Evolutionary conservation across 2,113 vertebrate species (phyloP), one percentile per base, ranked within the genome.

Genomic region (Pimephales promelas): DNA sequence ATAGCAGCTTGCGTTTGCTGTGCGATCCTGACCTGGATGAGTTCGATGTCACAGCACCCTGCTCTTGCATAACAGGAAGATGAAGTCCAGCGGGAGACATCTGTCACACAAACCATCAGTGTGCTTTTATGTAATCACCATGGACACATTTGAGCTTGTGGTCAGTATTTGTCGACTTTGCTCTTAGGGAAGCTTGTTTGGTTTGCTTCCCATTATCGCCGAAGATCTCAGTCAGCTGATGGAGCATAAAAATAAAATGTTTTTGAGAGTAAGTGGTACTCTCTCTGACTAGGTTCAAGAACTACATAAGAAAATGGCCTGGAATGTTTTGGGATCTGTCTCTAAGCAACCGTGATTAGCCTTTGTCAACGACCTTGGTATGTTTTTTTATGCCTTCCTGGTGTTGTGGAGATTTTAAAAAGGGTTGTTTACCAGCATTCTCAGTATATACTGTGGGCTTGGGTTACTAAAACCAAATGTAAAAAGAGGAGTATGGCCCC

Each of bases 81-180:
- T 76, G 64, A 73, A 57, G 83, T 87, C 57, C 74, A 85, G 47
- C 36, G 80, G 82, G 81, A 86, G 81, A 87, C 82, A 84, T 87
- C 71, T 84, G 78, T 81, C 70, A 70, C 83, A 72, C 68, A 74
- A 66, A 83, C 70, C 71, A 56, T 68, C 47, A 47, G 59, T 14
- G 73, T 68, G 73, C 57, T 73, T 87, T 79, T 85, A 78, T 71
- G 54, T 79, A 87, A 87, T 79, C 78, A 64, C 18, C 62, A 57
- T 52, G 61, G 76, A 66, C 81, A 75, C 34, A 52, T 22, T 56
- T 45, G 24, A 77, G 49, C 18, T 81, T 70, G 59, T 45, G 66
- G 34, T 57, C 40, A 24, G 43, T 79, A 20, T 66, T 26, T 34
- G 45, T 22, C 26, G 45, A 26, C 56, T 43, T 68, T 56, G 36